Evolutionary conservation across 2,888 invertebrate species (phyloP).

Genomic region (Diplolepis rosae): DNA sequence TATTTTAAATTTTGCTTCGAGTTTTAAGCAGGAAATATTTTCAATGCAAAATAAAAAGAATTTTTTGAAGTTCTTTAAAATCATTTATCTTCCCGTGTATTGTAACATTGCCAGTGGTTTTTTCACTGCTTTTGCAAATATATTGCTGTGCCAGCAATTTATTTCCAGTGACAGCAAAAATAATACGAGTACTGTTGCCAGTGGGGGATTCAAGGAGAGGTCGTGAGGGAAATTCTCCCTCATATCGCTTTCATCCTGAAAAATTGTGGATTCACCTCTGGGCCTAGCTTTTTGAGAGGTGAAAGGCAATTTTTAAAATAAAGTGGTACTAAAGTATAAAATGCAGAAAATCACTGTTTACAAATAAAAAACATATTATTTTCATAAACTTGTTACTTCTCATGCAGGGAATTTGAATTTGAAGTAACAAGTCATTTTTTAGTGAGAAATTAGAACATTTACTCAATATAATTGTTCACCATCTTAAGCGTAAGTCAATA

Average conservation of each 20-base stretch:
- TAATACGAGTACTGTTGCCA: constrained; percentile 2
- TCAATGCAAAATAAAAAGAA: background rate
- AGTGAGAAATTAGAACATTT: background rate
- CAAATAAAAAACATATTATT: background rate
- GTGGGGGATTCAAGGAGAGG: background rate
- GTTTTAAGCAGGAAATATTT: background rate
- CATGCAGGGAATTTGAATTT: background rate
- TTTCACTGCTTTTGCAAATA: constrained; percentile 18
- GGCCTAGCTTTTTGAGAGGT: background rate
- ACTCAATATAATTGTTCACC: background rate
- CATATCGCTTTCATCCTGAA: background rate
- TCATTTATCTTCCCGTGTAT: constrained; percentile 10
- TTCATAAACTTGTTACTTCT: too few relatives aligned
- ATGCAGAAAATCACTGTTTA: background rate
- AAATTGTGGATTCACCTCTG: background rate
- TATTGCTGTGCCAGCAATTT: constrained; percentile 16
- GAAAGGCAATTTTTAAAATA: background rate
- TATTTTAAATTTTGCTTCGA: too few relatives aligned
- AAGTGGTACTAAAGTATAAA: too few relatives aligned
- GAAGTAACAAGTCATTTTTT: background rate
- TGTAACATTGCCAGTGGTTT: constrained; percentile 25
- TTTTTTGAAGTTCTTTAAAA: background rate
- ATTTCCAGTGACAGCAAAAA: constrained; percentile 26
- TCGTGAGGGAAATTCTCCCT: background rate
- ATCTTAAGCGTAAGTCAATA: constrained; percentile 9